phyloP scores from a whole-genome alignment of 2,113 vertebrate genomes.

The Turnix velox region DNA sequence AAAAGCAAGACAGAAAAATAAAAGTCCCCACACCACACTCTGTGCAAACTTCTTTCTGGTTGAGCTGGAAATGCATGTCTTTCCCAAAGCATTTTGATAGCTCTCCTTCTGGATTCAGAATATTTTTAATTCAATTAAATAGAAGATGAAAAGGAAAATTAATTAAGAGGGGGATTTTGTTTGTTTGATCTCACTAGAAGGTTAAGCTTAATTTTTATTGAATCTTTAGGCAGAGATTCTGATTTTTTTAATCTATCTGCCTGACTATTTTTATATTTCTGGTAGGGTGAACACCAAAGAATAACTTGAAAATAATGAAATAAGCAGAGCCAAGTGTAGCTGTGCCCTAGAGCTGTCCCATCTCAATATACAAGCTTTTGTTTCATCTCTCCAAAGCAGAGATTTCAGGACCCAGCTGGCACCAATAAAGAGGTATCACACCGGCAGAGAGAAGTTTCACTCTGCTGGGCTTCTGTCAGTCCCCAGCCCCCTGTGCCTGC shows the following conservation, averaged over 20 bases:
- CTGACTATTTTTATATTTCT: constrained; percentile 38
- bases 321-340: constrained; percentile 17
- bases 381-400: constrained; percentile 30
- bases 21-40: not conserved
- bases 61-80: not conserved
- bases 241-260: constrained; percentile 35
- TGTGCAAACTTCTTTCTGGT: not conserved
- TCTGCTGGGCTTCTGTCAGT: not conserved
- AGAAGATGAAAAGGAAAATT: not conserved
- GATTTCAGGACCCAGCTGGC: constrained; percentile 40
- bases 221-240: not conserved
- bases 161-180: not conserved
- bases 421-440: constrained; percentile 12
- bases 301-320: constrained; percentile 40
- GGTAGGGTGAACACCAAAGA: not conserved
- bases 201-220: constrained; percentile 35
- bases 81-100: not conserved
- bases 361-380: not conserved
- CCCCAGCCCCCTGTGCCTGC: not conserved
- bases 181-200: not conserved
- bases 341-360: constrained; percentile 30
- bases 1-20: not conserved
- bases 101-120: not conserved
- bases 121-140: constrained; percentile 32
- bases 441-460: not conserved